phyloP scores from a whole-genome alignment of 2,888 invertebrate genomes.

The Cataglyphis rosenhaueri region DNA sequence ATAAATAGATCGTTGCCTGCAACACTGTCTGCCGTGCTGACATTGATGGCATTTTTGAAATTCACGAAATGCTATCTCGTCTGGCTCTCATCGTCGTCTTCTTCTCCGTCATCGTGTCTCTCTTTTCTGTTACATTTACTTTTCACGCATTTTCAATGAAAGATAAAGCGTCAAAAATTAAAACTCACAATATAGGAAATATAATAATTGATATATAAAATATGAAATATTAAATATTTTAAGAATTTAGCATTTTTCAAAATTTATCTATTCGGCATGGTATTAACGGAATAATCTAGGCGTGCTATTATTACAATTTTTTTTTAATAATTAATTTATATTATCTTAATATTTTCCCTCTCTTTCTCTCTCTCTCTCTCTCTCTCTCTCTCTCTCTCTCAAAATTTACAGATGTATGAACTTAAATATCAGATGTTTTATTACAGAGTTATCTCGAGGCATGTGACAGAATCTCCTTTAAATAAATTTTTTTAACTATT shows the following conservation, averaged over 20 bases:
- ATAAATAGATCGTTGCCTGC: constrained; percentile 67
- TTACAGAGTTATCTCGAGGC: neutral
- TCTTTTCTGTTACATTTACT: constrained; percentile 26
- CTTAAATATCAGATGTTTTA: neutral
- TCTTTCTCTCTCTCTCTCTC: neutral
- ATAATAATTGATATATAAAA: neutral
- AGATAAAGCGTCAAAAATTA: neutral
- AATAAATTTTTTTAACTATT: neutral
- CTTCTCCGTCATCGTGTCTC: constrained; percentile 12
- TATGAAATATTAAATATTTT: neutral
- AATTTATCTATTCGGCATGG: neutral
- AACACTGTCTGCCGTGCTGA: constrained; percentile 63
- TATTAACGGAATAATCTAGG: too few relatives aligned
- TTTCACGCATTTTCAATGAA: constrained; percentile 17
- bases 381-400: neutral
- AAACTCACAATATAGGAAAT: neutral
- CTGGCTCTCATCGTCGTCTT: constrained; percentile 52
- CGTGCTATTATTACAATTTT: neutral
- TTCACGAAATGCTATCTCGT: constrained; percentile 73
- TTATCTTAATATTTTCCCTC: neutral
- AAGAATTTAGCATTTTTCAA: neutral
- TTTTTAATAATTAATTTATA: neutral
- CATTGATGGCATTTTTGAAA: constrained; percentile 78
- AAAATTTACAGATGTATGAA: neutral
- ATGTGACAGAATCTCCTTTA: neutral